These are phyloP conservation scores for Stramonita haemastoma DNA, from an alignment of 2,888 invertebrate genomes.

Conservation along the genomic window DNA sequence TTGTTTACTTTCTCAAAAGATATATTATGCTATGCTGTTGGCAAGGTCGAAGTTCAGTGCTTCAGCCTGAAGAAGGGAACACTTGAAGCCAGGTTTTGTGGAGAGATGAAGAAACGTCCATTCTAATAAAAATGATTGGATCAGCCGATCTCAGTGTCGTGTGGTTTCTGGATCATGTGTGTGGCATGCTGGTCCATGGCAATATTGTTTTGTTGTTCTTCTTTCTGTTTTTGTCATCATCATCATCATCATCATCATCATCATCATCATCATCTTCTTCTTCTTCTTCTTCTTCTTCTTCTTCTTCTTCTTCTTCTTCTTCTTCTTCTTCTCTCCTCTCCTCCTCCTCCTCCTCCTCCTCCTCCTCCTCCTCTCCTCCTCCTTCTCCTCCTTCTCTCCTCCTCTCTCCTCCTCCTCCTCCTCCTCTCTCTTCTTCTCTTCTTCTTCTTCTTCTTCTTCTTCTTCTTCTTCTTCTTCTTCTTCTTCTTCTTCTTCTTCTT, in stretches of 20 bases:
- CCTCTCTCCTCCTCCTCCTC: background rate
- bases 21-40: no score
- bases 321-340: background rate
- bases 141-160: no score
- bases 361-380: background rate
- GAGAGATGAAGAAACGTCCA: no score
- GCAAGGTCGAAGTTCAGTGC: no score
- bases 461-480: background rate
- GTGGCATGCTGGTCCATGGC: no score
- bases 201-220: background rate
- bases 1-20: no score
- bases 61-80: no score
- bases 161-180: no score
- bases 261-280: background rate
- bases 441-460: background rate
- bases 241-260: background rate
- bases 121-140: no score
- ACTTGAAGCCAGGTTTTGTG: no score
- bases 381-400: background rate
- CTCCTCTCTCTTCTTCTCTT: background rate
- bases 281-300: background rate
- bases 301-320: background rate
- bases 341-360: background rate
- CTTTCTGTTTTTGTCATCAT: background rate
- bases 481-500: background rate